Percentiles rank a stretch among this genome's conserved stretches.
These are phyloP conservation scores for Bradypus variegatus DNA, from an alignment of 2,797 vertebrate species.

Conservation along the genomic window DNA sequence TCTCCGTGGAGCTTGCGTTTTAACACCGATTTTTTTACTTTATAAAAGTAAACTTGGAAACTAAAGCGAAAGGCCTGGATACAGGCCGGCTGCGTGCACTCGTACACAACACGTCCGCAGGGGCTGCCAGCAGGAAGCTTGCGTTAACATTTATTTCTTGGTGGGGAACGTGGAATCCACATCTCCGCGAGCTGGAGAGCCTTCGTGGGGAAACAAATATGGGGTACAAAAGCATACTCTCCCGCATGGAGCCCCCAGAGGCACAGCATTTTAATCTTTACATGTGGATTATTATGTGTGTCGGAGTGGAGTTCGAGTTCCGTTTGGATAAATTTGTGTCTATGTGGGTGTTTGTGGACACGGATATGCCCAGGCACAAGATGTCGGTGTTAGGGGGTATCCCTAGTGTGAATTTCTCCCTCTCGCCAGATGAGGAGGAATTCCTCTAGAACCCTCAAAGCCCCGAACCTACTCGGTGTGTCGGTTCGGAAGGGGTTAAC, in stretches of 20 bases:
- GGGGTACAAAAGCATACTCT: conserved; percentile 9
- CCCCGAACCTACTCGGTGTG: not conserved
- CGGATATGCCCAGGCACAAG: not conserved
- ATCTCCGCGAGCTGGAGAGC: not conserved
- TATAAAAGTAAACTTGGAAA: conserved; percentile 6
- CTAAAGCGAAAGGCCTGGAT: not conserved
- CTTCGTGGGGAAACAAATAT: not conserved
- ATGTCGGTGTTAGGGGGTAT: not conserved
- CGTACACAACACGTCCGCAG: not conserved
- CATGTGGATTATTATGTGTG: not conserved
- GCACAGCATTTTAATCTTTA: not conserved
- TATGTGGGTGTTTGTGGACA: not conserved
- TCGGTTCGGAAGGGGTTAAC: conserved; percentile 59
- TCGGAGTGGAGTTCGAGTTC: not conserved
- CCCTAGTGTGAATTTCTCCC: not conserved
- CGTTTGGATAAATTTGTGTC: not conserved
- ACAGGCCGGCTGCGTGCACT: not conserved
- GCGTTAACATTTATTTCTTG: not conserved
- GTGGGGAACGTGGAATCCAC: conserved; percentile 39
- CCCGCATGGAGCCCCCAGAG: not conserved
- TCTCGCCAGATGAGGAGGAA: not conserved
- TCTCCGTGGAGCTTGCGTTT: not conserved
- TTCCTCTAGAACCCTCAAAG: not conserved
- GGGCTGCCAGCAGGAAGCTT: conserved; percentile 30
- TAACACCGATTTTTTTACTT: not conserved